Base-by-base conservation (phyloP, 2,113 vertebrate genomes). In the Ailuropoda melanoleuca region DNA sequence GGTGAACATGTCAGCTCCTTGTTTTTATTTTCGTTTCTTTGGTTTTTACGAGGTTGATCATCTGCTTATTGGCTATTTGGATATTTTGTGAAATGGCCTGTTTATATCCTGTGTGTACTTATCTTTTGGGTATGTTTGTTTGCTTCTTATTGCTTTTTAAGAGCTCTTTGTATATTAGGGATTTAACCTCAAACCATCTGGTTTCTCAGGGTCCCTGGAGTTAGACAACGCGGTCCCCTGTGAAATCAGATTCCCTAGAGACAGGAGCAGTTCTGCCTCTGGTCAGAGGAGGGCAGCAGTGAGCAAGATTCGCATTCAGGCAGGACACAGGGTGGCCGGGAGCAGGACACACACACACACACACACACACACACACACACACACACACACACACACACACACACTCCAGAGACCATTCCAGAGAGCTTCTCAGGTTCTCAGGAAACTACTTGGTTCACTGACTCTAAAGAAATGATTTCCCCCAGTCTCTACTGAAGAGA, bases 221-320 rank as follows among this genome's bases (percentile, higher is more conserved):
- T 50, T 86, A 53, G 46, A 58, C 26, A 60, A 4, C 5, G 4
- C 1, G 31, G 60, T 81, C 8, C 46, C 37, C 62, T 31, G 34
- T 0, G 15, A 83, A 80, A 83, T 93, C 56, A 56, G 70, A 93
- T 80, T 96, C 96, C 93, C 96, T 37, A 70, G 95, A 96, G 95
- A 90, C 62, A 75, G 78, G 53, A 96, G 80, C 68, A 92, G 85
- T 96, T 93, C 95, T 97, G 60, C 62, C 86, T 97, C 66, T 95
- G 87, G 88, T 93, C 98, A 97, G 92, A 11, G 95, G 98, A 90
- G 97, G 98, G 98, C 98, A 97, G 98, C 94, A 97, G 87, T 96
- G 93, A 89, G 97, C 92, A 97, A 96, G 78, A 84, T 90, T 95
- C 89, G 60, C 89, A 83, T 96, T 81, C 82, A 70, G 37, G 14